A percentile compares a stretch with the other conserved stretches of the same genome.
Evolutionary conservation across 2,888 invertebrate genomes (phyloP).

Genomic region (Acrobasis repandana): DNA sequence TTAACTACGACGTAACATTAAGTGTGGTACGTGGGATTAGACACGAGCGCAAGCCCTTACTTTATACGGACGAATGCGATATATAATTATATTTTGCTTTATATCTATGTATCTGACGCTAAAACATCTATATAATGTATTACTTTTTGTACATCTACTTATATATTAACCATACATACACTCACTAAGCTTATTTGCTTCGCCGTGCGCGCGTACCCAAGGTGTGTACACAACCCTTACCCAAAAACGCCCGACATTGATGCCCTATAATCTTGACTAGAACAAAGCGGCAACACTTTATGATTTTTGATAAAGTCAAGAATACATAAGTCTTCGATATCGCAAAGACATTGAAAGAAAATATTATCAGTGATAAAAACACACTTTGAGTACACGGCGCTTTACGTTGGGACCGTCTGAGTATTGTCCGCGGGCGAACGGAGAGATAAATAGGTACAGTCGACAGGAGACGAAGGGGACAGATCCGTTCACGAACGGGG

Average conservation of each 20-base stretch:
- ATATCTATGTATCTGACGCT: conserved; percentile 83
- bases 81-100: conserved; percentile 82
- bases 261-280: conserved; percentile 52
- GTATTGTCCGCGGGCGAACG: conserved; percentile 78
- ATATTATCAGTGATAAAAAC: conserved; percentile 37
- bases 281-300: conserved; percentile 45
- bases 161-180: conserved; percentile 81
- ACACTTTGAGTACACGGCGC: conserved; percentile 72
- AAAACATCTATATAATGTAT: conserved; percentile 83
- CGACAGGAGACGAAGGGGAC: conserved; percentile 31
- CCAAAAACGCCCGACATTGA: conserved; percentile 34
- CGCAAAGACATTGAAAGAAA: conserved; percentile 2
- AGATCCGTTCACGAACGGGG: conserved; percentile 25
- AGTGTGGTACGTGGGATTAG: conserved; percentile 80
- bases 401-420: conserved; percentile 60
- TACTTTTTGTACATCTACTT: conserved; percentile 84
- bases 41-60: conserved; percentile 82
- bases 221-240: conserved; percentile 58
- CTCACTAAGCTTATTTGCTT: conserved; percentile 79
- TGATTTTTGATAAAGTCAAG: conserved; percentile 40
- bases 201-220: conserved; percentile 68
- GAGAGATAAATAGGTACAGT: conserved; percentile 29
- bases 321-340: conserved; percentile 41
- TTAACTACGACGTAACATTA: conserved; percentile 82
- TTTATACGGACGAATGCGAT: conserved; percentile 83